Evolutionary conservation across 2,797 vertebrate species (phyloP).

Genomic region (Triplophysa yarkandensis): DNA sequence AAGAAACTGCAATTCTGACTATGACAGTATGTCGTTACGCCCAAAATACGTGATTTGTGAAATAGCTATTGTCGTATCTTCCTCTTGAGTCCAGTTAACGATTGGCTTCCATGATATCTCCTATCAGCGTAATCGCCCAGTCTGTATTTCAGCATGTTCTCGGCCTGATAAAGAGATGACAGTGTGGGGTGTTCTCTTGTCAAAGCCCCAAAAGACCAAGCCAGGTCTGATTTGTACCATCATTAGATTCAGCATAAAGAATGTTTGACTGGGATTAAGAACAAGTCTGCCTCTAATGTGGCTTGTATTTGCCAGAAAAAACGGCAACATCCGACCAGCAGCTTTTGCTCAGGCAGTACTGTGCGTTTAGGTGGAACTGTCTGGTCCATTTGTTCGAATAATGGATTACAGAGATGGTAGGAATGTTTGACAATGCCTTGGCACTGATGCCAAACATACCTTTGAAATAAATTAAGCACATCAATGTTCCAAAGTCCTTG

Average conservation of each 20-base stretch:
- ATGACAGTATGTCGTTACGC: slow-evolving; percentile 41
- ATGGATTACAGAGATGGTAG: too few species aligned
- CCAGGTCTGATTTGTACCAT: slow-evolving; percentile 18
- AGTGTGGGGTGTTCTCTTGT: slow-evolving; percentile 42
- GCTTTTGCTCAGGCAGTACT: background rate
- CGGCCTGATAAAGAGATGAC: slow-evolving; percentile 42
- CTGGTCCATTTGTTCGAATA: too few species aligned
- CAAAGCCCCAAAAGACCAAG: slow-evolving; percentile 34
- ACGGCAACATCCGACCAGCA: too few species aligned
- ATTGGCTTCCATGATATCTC: slow-evolving; percentile 40
- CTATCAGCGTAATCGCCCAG: slow-evolving; percentile 43
- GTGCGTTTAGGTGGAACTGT: background rate
- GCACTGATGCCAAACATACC: too few species aligned
- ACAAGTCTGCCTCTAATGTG: background rate
- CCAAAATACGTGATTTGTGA: slow-evolving; percentile 41
- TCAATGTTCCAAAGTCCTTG: too few species aligned
- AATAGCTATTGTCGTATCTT: slow-evolving; percentile 50
- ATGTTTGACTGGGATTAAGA: background rate
- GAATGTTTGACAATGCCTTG: too few species aligned
- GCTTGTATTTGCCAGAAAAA: background rate
- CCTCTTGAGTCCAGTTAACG: slow-evolving; percentile 48
- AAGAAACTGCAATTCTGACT: slow-evolving; percentile 26
- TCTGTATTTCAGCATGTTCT: slow-evolving; percentile 37
- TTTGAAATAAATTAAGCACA: too few species aligned
- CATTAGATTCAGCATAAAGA: slow-evolving; percentile 30